A percentile compares a stretch with the other conserved stretches of the same genome.
Conservation (phyloP, 2,888 invertebrate species). For the Ennomos erosarius region DNA sequence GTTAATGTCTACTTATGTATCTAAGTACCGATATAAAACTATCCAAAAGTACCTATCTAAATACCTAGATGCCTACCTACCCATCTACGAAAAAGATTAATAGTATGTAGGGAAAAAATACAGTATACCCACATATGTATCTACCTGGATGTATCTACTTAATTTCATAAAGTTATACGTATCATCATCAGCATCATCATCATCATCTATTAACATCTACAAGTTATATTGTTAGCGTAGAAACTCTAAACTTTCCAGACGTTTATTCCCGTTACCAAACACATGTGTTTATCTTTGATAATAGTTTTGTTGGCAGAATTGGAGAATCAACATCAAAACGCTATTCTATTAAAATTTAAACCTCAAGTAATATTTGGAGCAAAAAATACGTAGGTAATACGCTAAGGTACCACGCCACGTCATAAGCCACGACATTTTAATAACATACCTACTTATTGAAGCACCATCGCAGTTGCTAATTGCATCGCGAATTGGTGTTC, state of each 20-base stretch:
- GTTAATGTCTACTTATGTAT: too few relatives aligned
- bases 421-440: constrained; percentile 39
- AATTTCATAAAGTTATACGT: too few relatives aligned
- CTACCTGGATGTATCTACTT: too few relatives aligned
- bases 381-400: too few relatives aligned
- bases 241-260: constrained; percentile 60
- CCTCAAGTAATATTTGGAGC: too few relatives aligned
- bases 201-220: constrained; percentile 9
- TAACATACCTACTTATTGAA: constrained; percentile 22
- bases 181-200: too few relatives aligned
- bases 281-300: constrained; percentile 8
- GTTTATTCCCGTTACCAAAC: constrained; percentile 32
- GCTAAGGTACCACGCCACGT: not conserved
- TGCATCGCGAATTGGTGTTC: constrained; percentile 41
- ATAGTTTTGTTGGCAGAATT: constrained; percentile 14
- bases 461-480: constrained; percentile 34
- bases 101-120: too few relatives aligned
- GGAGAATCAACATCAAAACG: not conserved
- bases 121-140: too few relatives aligned
- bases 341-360: not conserved
- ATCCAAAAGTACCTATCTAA: too few relatives aligned
- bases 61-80: constrained; percentile 9
- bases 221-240: constrained; percentile 42
- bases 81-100: not conserved
- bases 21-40: too few relatives aligned